Percentiles rank a stretch among this genome's conserved stretches.
Conservation (phyloP, 2,113 vertebrate species). For the Ammospiza caudacuta region DNA sequence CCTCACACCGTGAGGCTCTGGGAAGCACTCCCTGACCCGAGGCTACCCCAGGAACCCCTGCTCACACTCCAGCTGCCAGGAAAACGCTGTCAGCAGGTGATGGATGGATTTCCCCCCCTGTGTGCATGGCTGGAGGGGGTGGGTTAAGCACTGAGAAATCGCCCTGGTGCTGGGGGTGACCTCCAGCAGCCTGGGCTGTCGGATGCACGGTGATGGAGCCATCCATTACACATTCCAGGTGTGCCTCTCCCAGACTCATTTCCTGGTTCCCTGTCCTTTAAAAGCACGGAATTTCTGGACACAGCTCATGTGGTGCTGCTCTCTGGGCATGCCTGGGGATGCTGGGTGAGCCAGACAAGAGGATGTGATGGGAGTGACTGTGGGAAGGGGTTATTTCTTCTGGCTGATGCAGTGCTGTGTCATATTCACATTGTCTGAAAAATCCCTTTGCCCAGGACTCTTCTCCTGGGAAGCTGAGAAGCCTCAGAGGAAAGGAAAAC, state of each 20-base stretch:
- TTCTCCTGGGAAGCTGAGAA: too few relatives aligned
- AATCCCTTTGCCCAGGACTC: too few relatives aligned
- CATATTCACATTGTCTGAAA: too few relatives aligned
- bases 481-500: too few relatives aligned
- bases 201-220: not conserved
- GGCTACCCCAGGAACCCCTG: not conserved
- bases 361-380: not conserved
- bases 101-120: not conserved
- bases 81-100: not conserved
- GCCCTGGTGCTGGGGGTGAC: not conserved
- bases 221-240: slow-evolving; percentile 17
- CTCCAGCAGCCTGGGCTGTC: not conserved
- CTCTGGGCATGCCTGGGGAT: not conserved
- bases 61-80: not conserved
- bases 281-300: not conserved
- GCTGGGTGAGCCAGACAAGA: not conserved
- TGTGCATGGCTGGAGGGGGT: not conserved
- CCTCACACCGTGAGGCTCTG: not conserved
- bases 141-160: not conserved
- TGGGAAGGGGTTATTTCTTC: not conserved
- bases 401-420: too few relatives aligned
- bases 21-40: not conserved
- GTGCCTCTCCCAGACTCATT: not conserved
- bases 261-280: not conserved
- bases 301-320: rapidly evolving